Evolutionary conservation across 2,888 invertebrate genomes (phyloP).

Genomic region (Melinaea marsaeus): DNA sequence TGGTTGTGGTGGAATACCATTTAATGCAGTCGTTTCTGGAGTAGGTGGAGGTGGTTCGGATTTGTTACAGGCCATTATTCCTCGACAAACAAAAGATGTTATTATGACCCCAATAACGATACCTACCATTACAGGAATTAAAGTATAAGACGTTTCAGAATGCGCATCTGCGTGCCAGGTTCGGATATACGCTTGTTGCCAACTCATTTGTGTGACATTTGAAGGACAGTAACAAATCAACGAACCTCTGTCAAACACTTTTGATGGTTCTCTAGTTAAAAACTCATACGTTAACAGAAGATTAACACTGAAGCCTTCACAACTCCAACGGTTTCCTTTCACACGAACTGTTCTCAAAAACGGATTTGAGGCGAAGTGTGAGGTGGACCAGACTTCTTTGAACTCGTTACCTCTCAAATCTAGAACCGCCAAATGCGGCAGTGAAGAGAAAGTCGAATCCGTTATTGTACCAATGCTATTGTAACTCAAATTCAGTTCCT

Average conservation of each 20-base stretch:
- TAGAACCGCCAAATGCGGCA: conserved; percentile 80
- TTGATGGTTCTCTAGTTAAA: conserved; percentile 76
- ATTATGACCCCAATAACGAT: conserved; percentile 74
- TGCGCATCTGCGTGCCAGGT: conserved; percentile 76
- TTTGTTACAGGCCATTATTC: conserved; percentile 66
- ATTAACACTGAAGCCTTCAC: conserved; percentile 80
- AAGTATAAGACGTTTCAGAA: conserved; percentile 69
- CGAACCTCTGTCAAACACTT: conserved; percentile 58
- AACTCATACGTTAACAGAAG: conserved; percentile 80
- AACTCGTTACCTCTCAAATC: conserved; percentile 85
- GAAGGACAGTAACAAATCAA: conserved; percentile 83
- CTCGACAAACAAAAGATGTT: conserved; percentile 77
- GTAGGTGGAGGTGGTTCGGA: conserved; percentile 49
- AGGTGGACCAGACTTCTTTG: conserved; percentile 79
- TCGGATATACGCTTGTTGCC: conserved; percentile 83
- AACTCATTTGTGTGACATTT: conserved; percentile 80
- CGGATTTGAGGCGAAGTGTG: conserved; percentile 79
- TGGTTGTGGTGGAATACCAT: conserved; percentile 44
- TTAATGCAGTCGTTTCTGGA: conserved; percentile 64
- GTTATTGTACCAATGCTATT: conserved; percentile 79
- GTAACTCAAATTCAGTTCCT: conserved; percentile 77
- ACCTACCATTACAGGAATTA: conserved; percentile 74
- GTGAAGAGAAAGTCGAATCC: conserved; percentile 79
- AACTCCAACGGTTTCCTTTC: conserved; percentile 87
- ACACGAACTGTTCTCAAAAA: conserved; percentile 79